Evolutionary conservation across 2,888 invertebrate species (phyloP).

Genomic region (Neocrepidodera transversa): DNA sequence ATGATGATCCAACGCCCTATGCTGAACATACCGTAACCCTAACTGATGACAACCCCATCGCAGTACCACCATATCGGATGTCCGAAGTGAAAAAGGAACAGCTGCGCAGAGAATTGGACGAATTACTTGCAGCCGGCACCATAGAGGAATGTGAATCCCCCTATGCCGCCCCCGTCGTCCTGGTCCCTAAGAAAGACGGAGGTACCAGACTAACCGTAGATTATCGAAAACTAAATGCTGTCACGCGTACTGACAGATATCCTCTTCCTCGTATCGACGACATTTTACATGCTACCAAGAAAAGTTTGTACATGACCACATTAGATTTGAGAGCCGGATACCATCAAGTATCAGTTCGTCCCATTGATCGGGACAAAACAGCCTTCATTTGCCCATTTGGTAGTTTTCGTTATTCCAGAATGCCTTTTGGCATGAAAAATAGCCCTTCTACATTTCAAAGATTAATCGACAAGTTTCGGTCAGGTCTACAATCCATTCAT

Average conservation of each 20-base stretch:
- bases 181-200: conserved; percentile 29
- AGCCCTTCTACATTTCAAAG: too few relatives aligned
- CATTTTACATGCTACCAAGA: conserved; percentile 26
- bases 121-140: conserved; percentile 47
- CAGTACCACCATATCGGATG: conserved; percentile 50
- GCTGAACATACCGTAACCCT: conserved; percentile 25
- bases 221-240: conserved; percentile 23
- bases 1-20: conserved; percentile 42
- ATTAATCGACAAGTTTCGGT: conserved; percentile 34
- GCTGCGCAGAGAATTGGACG: conserved; percentile 44
- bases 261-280: conserved; percentile 32
- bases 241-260: conserved; percentile 21
- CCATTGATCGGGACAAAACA: conserved; percentile 32
- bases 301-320: conserved; percentile 27
- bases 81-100: conserved; percentile 41
- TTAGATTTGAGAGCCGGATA: conserved; percentile 36
- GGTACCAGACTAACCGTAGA: conserved; percentile 21
- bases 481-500: conserved; percentile 33
- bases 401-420: too few relatives aligned
- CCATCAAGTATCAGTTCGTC: conserved; percentile 28
- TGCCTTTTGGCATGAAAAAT: too few relatives aligned
- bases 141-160: conserved; percentile 55
- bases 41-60: conserved; percentile 42
- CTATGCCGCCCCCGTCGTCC: conserved; percentile 49
- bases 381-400: too few relatives aligned